These are phyloP conservation scores for Melieria crassipennis DNA, from an alignment of 2,888 invertebrate genomes.

Conservation along the genomic window DNA sequence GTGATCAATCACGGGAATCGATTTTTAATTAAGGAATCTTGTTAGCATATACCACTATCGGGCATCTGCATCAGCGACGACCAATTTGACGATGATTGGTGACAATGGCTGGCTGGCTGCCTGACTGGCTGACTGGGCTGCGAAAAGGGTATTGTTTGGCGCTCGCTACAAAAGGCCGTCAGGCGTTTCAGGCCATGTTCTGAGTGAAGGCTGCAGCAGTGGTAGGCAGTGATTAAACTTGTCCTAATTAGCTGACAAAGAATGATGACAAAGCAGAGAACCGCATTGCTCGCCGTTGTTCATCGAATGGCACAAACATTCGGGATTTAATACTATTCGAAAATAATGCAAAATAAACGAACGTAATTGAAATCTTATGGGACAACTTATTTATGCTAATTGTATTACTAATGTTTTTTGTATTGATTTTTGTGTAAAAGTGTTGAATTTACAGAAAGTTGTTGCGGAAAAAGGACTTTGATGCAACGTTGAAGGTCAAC, in stretches of 20 bases:
- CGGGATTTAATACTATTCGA: no score
- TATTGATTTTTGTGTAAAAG: no score
- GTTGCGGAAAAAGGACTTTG: no score
- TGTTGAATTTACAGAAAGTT: no score
- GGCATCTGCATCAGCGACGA: slow-evolving; percentile 47
- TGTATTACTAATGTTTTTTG: no score
- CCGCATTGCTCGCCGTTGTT: background rate
- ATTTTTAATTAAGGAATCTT: slow-evolving; percentile 67
- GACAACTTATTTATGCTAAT: no score
- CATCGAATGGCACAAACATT: no score
- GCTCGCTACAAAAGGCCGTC: slow-evolving; percentile 28
- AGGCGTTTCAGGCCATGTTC: slow-evolving; percentile 34
- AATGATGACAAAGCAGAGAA: slow-evolving; percentile 34
- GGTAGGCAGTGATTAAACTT: slow-evolving; percentile 39
- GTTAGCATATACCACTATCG: slow-evolving; percentile 60
- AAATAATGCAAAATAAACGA: no score
- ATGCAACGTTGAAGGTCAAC: no score
- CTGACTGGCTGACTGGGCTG: slow-evolving; percentile 21
- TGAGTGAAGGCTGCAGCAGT: background rate
- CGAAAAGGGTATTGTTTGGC: slow-evolving; percentile 22
- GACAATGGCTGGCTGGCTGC: slow-evolving; percentile 38
- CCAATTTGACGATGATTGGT: slow-evolving; percentile 47
- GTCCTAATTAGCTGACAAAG: slow-evolving; percentile 64
- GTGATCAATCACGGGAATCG: slow-evolving; percentile 65
- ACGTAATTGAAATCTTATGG: no score